A percentile compares a stretch with the other conserved stretches of the same genome.
Evolutionary conservation across 1,140 invertebrate genomes (phyloP).

Genomic region (Bombus pyrosoma): DNA sequence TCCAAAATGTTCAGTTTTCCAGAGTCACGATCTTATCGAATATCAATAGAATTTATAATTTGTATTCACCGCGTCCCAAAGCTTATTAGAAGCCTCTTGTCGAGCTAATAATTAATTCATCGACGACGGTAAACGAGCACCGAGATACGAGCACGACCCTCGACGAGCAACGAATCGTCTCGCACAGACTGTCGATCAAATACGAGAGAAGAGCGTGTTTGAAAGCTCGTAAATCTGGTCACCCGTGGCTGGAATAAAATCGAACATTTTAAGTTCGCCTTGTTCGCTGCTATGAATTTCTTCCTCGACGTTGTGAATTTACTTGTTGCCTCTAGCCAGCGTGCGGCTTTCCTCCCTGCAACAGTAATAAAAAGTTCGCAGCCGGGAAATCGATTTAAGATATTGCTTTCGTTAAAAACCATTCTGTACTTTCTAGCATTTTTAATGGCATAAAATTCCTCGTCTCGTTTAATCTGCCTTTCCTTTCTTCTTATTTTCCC

Average conservation of each 20-base stretch:
- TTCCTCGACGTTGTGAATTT: background rate
- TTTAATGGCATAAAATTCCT: background rate
- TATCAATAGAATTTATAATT: background rate
- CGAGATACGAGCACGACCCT: too few species aligned
- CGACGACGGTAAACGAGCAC: background rate
- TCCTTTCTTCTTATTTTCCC: background rate
- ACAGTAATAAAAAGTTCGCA: background rate
- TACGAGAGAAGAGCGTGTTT: background rate
- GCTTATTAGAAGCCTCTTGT: too few species aligned
- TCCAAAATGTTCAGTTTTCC: too few species aligned
- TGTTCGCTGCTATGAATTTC: slow-evolving; percentile 1
- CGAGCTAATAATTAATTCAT: background rate
- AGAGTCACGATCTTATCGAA: too few species aligned
- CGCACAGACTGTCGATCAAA: background rate
- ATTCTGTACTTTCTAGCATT: background rate
- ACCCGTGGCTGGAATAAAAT: background rate
- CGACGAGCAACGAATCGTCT: background rate
- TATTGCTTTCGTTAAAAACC: background rate
- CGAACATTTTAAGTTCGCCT: slow-evolving; percentile 26
- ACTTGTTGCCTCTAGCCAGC: background rate
- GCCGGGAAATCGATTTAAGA: slow-evolving; percentile 8
- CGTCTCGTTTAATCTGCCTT: too few species aligned
- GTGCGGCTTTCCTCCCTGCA: too few species aligned
- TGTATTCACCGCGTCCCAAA: background rate
- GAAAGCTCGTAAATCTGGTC: background rate